A percentile compares a stretch with the other conserved stretches of the same genome.
These are phyloP conservation scores for Sakesphorus luctuosus DNA, from an alignment of 2,113 vertebrate genomes.

Conservation along the genomic window DNA sequence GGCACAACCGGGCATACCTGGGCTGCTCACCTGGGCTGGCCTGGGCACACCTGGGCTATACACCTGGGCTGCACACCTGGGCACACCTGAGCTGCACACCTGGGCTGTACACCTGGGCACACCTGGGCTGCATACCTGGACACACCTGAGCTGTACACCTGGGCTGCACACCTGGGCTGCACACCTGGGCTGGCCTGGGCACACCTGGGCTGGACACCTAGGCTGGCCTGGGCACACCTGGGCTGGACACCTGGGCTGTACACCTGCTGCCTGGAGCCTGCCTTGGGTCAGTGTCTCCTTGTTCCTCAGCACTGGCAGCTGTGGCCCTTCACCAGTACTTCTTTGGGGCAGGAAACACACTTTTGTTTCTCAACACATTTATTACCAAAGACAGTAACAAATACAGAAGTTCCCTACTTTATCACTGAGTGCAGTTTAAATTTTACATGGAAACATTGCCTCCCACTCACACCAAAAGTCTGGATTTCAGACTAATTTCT, in stretches of 20 bases:
- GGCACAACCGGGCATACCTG: too few relatives aligned
- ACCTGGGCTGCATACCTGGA: too few relatives aligned
- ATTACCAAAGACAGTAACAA: not conserved
- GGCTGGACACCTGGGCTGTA: not conserved
- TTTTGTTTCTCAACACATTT: not conserved
- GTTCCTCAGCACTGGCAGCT: not conserved
- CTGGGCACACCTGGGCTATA: too few relatives aligned
- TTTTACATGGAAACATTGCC: not conserved
- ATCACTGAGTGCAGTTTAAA: not conserved
- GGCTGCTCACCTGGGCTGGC: too few relatives aligned
- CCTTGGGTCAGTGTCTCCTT: not conserved
- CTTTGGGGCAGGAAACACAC: not conserved
- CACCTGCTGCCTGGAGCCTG: not conserved
- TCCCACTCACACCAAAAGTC: not conserved
- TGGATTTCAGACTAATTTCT: not conserved
- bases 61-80: too few relatives aligned
- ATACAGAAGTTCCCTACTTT: not conserved
- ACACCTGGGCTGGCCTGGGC: too few relatives aligned
- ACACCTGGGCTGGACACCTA: too few relatives aligned
- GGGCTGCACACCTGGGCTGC: too few relatives aligned
- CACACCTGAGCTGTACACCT: too few relatives aligned
- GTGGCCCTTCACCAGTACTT: not conserved
- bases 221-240: not conserved
- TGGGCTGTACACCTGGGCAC: too few relatives aligned
- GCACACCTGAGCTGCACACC: too few relatives aligned